These are phyloP conservation scores for Melanotaenia boesemani DNA, from an alignment of 2,797 vertebrate species.

Conservation along the genomic window DNA sequence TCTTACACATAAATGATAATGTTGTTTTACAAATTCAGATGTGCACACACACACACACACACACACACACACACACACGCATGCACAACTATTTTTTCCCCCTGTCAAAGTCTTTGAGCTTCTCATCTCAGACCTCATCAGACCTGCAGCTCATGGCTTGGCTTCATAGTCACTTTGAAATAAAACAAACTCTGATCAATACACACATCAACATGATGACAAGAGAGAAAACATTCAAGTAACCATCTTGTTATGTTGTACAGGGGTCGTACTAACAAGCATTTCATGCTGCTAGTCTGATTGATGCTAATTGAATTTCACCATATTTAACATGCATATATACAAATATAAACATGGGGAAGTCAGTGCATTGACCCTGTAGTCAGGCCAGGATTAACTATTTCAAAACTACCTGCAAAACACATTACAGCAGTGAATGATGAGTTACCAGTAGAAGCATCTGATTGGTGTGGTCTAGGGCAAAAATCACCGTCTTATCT, in stretches of 20 bases:
- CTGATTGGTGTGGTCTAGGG: constrained; percentile 20
- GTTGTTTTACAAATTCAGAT: constrained; percentile 47
- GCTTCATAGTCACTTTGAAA: constrained; percentile 14
- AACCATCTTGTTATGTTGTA: constrained; percentile 21
- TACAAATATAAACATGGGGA: constrained; percentile 6
- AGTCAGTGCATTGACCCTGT: neutral
- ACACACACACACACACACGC: constrained; percentile 15
- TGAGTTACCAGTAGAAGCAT: constrained; percentile 13
- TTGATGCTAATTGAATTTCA: constrained; percentile 15
- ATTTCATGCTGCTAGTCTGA: constrained; percentile 4
- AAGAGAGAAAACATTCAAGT: constrained; percentile 31
- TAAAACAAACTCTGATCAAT: constrained; percentile 25
- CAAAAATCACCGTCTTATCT: constrained; percentile 14
- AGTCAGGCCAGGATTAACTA: neutral
- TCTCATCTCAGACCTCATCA: constrained; percentile 54
- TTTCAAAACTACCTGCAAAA: constrained; percentile 18
- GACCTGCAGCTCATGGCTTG: constrained; percentile 35
- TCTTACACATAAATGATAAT: constrained; percentile 4
- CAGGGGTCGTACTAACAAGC: constrained; percentile 31
- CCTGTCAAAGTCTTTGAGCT: constrained; percentile 34
- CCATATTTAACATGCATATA: neutral
- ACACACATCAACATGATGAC: constrained; percentile 41
- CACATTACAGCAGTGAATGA: constrained; percentile 2
- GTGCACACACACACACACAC: constrained; percentile 47
- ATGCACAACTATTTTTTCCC: constrained; percentile 52